Conservation (phyloP, 64 coral and sea anemone species). For the Anthopleura sola region DNA sequence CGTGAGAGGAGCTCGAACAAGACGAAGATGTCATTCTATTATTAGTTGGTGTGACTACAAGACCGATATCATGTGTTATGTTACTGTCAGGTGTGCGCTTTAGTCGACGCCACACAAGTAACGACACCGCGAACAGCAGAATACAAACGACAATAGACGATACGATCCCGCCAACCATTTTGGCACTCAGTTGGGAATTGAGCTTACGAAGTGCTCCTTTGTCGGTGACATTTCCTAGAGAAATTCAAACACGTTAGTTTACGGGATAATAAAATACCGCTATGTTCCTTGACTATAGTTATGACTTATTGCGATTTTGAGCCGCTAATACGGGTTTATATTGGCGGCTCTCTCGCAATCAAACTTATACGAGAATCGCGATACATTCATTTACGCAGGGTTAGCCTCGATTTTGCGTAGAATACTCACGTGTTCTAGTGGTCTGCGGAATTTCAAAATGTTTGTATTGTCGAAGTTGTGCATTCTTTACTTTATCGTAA, state of each 20-base stretch:
- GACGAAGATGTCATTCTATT: constrained; percentile 27
- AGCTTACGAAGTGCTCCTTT: background rate
- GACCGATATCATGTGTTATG: constrained; percentile 63
- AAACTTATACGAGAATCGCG: too few relatives aligned
- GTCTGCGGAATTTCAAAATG: too few relatives aligned
- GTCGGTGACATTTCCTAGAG: constrained; percentile 10
- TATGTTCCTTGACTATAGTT: too few relatives aligned
- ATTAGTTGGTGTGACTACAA: constrained; percentile 67
- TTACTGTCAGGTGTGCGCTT: constrained; percentile 59
- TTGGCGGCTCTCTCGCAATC: too few relatives aligned
- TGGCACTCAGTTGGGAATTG: constrained; percentile 51
- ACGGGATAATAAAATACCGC: too few relatives aligned
- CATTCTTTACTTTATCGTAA: too few relatives aligned
- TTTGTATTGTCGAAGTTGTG: too few relatives aligned
- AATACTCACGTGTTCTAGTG: too few relatives aligned
- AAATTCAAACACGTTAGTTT: background rate
- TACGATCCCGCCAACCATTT: constrained; percentile 85
- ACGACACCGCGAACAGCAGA: constrained; percentile 62
- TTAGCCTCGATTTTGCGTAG: too few relatives aligned
- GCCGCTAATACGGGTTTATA: too few relatives aligned
- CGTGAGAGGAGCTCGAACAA: constrained; percentile 42
- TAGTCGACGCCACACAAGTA: constrained; percentile 65
- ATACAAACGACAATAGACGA: constrained; percentile 75
- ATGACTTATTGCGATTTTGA: too few relatives aligned
- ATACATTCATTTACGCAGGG: too few relatives aligned